Evolutionary conservation across 1,140 invertebrate genomes (phyloP).

Genomic region (Thaumetopoea pityocampa): DNA sequence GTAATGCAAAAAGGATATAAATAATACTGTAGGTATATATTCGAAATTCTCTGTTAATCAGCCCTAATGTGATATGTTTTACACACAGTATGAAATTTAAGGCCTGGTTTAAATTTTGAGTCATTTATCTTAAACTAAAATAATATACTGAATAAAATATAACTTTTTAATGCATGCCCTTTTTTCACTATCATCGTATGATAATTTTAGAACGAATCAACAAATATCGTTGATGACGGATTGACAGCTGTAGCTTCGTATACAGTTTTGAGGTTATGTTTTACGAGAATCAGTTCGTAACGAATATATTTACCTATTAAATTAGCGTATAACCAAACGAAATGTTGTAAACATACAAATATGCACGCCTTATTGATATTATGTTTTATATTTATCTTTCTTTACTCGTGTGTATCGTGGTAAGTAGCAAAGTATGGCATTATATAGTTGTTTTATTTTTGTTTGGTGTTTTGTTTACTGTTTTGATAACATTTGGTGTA

Average conservation of each 20-base stretch:
- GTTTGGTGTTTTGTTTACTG: slow-evolving; percentile 47
- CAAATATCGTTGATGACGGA: no score
- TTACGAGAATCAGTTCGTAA: slow-evolving; percentile 7
- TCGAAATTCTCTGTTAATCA: no score
- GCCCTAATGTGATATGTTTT: no score
- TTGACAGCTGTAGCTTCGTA: slow-evolving; percentile 14
- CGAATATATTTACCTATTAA: slow-evolving; percentile 17
- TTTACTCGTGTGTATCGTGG: slow-evolving; percentile 71
- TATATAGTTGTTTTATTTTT: slow-evolving; percentile 26
- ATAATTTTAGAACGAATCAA: slow-evolving; percentile 15
- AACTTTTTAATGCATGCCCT: no score
- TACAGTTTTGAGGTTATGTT: slow-evolving; percentile 16
- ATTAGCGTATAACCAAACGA: slow-evolving; percentile 12
- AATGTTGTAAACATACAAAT: slow-evolving; percentile 29
- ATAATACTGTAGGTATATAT: no score
- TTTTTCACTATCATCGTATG: no score
- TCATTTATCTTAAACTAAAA: slow-evolving; percentile 22
- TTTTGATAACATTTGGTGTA: slow-evolving; percentile 37
- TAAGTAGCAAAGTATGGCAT: slow-evolving; percentile 31
- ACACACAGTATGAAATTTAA: no score
- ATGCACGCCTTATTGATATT: slow-evolving; percentile 61
- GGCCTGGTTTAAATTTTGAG: no score
- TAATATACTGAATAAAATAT: no score
- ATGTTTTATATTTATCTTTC: slow-evolving; percentile 43
- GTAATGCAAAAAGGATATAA: no score